Base-by-base conservation (phyloP, 1,140 invertebrate species). In the Sinella curviseta region DNA sequence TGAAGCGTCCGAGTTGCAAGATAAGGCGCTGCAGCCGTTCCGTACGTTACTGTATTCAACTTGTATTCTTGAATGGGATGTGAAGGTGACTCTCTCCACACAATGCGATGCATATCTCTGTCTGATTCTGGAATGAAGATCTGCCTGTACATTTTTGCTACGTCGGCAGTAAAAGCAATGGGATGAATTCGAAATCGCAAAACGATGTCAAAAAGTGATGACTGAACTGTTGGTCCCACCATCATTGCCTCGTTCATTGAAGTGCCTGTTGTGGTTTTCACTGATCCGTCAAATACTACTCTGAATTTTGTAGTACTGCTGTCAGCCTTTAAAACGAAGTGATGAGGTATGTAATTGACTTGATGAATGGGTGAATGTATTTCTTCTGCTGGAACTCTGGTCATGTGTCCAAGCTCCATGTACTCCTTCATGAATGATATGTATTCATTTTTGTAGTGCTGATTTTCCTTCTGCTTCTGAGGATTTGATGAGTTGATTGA, bases 81-180 rank as follows among this genome's bases (percentile, higher is more conserved):
- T 8, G 8, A 8, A 48, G 39, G 8, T 12, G 39, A 48, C 39
- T 84, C 34, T 30, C 78, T 24, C 81, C 84, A 84, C 12, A 83
- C 17, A 28, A 84, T 79, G 67, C 77, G 74, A 55, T 82, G 77
- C 55, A 83, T 78, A 16, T 77, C 34, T 28, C 55, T 74, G n/a
- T 82, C 73, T n/a, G n/a, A 20, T 26, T 65, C 74, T 36, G 35
- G 20, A 65, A 81, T 30, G 1, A 83, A 65, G 26, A 84, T 78
- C 78, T 83, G 79, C 1, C 73, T 24, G 36, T 86, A 88, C 84
- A 87, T 87, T 78, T 87, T 87, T 26, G 81, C 82, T 3, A 88
- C 84, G 81, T 89, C 88, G 17, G 85, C 85, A 20, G 83, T 80
- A 26, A 89, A 80, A 28, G 84, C 85, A 55, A 85, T 77, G 31